Percentiles rank a stretch among this genome's conserved stretches.
Evolutionary conservation across 2,888 invertebrate species (phyloP).

Genomic region (Tachina grossa): DNA sequence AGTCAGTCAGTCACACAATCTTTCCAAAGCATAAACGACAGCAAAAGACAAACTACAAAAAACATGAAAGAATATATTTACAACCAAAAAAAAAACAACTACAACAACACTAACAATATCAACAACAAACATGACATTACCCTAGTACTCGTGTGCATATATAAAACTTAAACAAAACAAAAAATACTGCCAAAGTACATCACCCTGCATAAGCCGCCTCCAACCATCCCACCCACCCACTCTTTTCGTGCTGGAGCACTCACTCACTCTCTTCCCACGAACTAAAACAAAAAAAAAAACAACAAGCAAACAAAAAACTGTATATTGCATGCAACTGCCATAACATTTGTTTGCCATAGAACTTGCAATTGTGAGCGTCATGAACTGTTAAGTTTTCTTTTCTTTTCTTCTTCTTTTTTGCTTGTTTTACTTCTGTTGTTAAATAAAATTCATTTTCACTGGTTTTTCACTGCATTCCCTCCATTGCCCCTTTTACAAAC

Average conservation of each 20-base stretch:
- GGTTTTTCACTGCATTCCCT: background rate
- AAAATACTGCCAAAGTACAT: constrained; percentile 69
- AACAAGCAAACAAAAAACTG: background rate
- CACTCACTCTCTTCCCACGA: background rate
- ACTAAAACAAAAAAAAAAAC: constrained; percentile 11
- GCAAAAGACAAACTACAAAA: constrained; percentile 7
- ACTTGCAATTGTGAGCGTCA: constrained; percentile 60
- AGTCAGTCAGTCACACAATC: constrained; percentile 7
- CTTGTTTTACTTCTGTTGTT: constrained; percentile 6
- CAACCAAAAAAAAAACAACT: background rate
- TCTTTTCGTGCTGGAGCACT: background rate
- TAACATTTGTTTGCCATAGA: constrained; percentile 49
- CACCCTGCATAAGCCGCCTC: constrained; percentile 50
- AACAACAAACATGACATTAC: constrained; percentile 19
- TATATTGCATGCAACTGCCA: constrained; percentile 22
- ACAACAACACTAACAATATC: constrained; percentile 22
- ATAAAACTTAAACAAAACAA: background rate
- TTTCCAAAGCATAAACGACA: constrained; percentile 1
- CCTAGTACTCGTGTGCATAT: background rate
- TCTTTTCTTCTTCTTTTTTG: background rate
- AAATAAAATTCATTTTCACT: constrained; percentile 55
- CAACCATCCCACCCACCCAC: background rate
- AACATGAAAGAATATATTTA: constrained; percentile 25
- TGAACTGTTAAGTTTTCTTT: constrained; percentile 41
- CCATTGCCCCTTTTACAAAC: no score